Conservation (phyloP, 2,113 vertebrate species). For the Mesembrinibis cayennensis region DNA sequence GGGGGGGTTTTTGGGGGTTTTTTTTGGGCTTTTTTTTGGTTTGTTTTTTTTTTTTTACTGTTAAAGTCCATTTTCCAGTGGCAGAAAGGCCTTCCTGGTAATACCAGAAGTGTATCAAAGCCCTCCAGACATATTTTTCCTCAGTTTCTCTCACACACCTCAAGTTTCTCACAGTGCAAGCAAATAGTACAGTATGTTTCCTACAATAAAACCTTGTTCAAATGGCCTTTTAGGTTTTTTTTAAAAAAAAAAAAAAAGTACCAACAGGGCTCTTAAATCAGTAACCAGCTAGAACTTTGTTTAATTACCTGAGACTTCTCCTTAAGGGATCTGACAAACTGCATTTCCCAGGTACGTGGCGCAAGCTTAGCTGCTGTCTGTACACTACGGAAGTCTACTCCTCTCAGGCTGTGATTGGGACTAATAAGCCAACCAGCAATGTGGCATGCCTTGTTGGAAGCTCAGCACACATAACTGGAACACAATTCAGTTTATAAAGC, state of each 20-base stretch:
- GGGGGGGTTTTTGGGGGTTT: no score
- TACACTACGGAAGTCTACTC: not conserved
- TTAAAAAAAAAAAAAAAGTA: no score
- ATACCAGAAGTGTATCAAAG: not conserved
- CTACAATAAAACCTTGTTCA: not conserved
- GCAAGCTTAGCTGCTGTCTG: not conserved
- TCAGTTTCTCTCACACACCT: not conserved
- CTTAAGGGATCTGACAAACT: not conserved
- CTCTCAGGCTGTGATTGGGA: not conserved
- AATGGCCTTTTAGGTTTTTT: not conserved
- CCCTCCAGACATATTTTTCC: not conserved
- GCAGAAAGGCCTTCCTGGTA: not conserved
- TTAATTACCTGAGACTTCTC: not conserved
- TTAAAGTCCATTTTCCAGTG: not conserved
- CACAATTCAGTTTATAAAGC: not conserved
- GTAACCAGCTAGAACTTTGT: not conserved
- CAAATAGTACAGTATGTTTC: not conserved
- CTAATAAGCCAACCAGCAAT: not conserved
- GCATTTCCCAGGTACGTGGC: not conserved
- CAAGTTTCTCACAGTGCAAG: not conserved
- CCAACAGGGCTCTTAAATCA: not conserved
- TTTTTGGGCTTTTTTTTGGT: no score
- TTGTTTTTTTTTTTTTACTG: not conserved
- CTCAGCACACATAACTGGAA: not conserved
- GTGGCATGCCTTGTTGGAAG: not conserved